Base-by-base conservation (phyloP, 2,113 vertebrate genomes). In the Halichoerus grypus region DNA sequence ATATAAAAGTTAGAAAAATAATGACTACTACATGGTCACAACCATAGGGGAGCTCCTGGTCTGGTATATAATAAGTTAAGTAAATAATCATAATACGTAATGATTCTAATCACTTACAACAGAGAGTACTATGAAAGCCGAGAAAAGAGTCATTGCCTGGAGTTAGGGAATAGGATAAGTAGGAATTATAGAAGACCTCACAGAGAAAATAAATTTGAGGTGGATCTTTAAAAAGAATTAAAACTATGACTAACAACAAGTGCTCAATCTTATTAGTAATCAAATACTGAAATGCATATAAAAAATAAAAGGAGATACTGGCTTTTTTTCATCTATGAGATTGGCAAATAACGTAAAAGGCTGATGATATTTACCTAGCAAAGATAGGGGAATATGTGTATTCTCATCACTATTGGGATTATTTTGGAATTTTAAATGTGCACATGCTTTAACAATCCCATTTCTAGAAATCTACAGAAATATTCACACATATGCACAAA, bases 401-500 rank as follows among this genome's bases (percentile, higher is more conserved):
- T 53, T 61, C 76, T 83, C 39, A 82, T 51, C 5, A 49, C n/a
- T 46, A n/a, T 2, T 36, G 31, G 24, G 18, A n/a, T 67, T 65
- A 33, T 33, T 67, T 67, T n/a, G 67, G 33, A 69, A n/a, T 69
- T 69, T n/a, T n/a, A 69, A 69, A 69, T 69, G 16, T n/a, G 8
- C 5, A 88, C 53, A 49, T n/a, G 31, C 11, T 81, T 71, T 79
- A 89, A 88, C 69, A 93, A 85, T 90, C 80, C 24, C 49, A 80
- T 59, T 67, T 93, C 65, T 86, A 81, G 15, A 74, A 89, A 93
- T 90, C 53, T 89, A 65, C 26, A 80, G 79, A 92, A 93, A 87
- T 81, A 87, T 59, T 74, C 76, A 92, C 5, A 59, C 18, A 87
- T 26, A 49, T 77, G 15, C 69, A 88, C 51, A 83, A 93, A 95